Conservation (phyloP, 2,888 invertebrate genomes). For the Odontocolon sp. region DNA sequence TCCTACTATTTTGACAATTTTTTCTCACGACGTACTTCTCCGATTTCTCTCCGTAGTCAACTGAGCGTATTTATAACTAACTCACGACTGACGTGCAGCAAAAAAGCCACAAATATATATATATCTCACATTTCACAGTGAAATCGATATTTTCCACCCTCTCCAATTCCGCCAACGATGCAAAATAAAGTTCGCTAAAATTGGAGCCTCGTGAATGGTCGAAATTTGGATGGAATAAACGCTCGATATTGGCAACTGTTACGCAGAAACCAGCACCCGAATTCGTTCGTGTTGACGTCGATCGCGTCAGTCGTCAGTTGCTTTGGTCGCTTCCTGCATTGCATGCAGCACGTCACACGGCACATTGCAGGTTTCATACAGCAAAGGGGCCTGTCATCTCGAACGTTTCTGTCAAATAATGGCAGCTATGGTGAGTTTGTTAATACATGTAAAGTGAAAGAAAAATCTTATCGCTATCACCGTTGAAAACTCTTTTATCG, state of each 20-base stretch:
- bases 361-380: conserved; percentile 42
- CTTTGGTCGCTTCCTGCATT: conserved; percentile 67
- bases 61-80: too few relatives aligned
- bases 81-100: too few relatives aligned
- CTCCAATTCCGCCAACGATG: conserved; percentile 35
- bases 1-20: too few relatives aligned
- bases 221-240: not conserved
- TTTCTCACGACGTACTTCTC: too few relatives aligned
- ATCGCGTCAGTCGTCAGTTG: conserved; percentile 50
- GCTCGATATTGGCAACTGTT: conserved; percentile 9
- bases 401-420: conserved; percentile 62
- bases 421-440: conserved; percentile 74
- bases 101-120: too few relatives aligned
- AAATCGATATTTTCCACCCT: conserved; percentile 45
- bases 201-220: conserved; percentile 10
- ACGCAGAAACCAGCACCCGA: conserved; percentile 25
- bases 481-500: too few relatives aligned
- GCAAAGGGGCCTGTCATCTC: conserved; percentile 33
- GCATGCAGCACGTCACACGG: conserved; percentile 69
- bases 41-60: too few relatives aligned
- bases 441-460: not conserved
- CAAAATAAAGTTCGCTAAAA: not conserved
- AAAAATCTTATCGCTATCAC: not conserved
- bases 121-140: not conserved
- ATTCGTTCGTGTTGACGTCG: conserved; percentile 13